A percentile compares a stretch with the other conserved stretches of the same genome.
Conservation (phyloP, 2,113 vertebrate genomes). For the Xyliphius kryptos region DNA sequence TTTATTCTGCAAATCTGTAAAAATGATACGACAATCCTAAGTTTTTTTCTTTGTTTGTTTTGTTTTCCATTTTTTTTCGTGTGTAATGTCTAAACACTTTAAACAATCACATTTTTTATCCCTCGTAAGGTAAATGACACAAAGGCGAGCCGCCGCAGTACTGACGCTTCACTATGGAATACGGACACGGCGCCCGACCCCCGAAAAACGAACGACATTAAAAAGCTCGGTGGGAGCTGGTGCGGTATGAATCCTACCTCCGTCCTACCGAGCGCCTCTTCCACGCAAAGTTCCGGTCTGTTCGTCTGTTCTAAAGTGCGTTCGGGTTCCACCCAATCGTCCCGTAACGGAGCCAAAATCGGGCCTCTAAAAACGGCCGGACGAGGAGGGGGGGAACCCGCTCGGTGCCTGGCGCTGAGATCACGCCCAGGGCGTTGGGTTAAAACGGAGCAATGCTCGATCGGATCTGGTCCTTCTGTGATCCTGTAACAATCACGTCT, state of each 20-base stretch:
- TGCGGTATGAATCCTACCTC: slow-evolving; percentile 46
- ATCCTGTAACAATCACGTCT: slow-evolving; percentile 55
- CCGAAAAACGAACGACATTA: neutral
- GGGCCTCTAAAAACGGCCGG: neutral
- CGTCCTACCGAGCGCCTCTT: slow-evolving; percentile 1
- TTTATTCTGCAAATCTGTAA: slow-evolving; percentile 74
- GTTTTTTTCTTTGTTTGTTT: neutral
- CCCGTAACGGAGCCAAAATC: neutral
- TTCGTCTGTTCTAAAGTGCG: neutral
- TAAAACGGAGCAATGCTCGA: slow-evolving; percentile 9
- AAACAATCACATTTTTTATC: slow-evolving; percentile 45
- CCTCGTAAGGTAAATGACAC: slow-evolving; percentile 33
- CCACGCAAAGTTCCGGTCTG: neutral
- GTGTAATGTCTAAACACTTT: slow-evolving; percentile 52
- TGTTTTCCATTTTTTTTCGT: neutral
- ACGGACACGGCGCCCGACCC: slow-evolving; percentile 35
- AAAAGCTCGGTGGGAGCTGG: slow-evolving; percentile 40
- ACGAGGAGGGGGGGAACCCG: neutral
- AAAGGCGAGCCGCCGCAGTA: slow-evolving; percentile 57
- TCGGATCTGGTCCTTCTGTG: slow-evolving; percentile 45
- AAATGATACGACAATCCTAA: slow-evolving; percentile 64
- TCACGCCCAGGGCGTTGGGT: neutral
- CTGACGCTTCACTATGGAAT: slow-evolving; percentile 52
- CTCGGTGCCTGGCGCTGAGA: neutral
- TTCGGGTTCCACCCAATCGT: neutral